Percentiles rank a stretch among this genome's conserved stretches.
Conservation (phyloP, 2,113 vertebrate species). For the Phylloscopus trochiloides region DNA sequence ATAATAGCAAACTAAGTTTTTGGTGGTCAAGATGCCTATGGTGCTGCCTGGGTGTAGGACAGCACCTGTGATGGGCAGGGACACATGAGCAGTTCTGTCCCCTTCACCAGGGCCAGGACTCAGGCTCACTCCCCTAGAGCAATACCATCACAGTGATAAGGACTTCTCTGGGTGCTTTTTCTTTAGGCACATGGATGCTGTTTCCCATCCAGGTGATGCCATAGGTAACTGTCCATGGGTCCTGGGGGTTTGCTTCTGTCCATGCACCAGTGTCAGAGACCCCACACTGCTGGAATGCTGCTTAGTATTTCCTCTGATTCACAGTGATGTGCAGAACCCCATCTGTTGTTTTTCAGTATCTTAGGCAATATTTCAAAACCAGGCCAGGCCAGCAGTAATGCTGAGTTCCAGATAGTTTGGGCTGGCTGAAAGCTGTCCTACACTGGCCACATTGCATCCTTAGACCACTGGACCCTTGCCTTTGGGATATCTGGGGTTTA, state of each 20-base stretch:
- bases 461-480: neutral
- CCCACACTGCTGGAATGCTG: neutral
- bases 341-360: neutral
- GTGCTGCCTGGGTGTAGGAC: neutral
- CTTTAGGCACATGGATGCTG: rapidly evolving
- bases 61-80: neutral
- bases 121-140: rapidly evolving
- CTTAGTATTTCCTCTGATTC: neutral
- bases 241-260: neutral
- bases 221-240: rapidly evolving
- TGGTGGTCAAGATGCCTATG: neutral
- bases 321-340: neutral
- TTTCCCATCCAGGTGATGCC: neutral
- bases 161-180: neutral
- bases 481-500: neutral
- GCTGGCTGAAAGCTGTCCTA: neutral
- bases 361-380: neutral
- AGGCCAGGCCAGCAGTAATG: neutral
- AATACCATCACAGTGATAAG: neutral
- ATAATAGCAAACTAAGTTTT: neutral
- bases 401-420: neutral
- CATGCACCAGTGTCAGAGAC: neutral
- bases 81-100: neutral
- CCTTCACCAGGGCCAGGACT: neutral
- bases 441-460: neutral